Conservation (phyloP, 2,113 vertebrate genomes). For the Chiloscyllium plagiosum region DNA sequence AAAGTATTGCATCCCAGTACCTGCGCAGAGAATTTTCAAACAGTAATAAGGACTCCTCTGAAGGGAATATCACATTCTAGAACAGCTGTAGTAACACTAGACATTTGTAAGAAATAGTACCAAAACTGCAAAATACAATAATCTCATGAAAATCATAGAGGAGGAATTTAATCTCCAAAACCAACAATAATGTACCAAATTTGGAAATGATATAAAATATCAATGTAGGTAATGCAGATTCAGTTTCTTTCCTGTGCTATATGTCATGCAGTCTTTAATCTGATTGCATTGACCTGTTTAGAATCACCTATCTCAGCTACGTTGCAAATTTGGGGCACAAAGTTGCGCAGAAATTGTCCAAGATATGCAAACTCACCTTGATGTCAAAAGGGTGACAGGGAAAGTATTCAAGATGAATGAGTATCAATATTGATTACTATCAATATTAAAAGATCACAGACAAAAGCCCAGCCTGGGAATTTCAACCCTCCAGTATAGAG, state of each 20-base stretch:
- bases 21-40: neutral
- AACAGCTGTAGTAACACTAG: neutral
- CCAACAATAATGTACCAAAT: neutral
- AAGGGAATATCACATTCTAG: slow-evolving; percentile 1
- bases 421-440: no score
- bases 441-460: neutral
- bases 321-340: neutral
- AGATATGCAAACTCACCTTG: neutral
- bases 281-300: neutral
- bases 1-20: neutral
- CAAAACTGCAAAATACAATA: neutral
- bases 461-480: neutral
- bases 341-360: neutral
- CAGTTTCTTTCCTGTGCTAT: neutral
- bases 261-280: neutral
- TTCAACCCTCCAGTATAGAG: no score
- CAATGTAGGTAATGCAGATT: neutral
- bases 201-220: neutral
- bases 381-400: neutral
- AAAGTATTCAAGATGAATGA: neutral
- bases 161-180: neutral
- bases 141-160: neutral
- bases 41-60: neutral
- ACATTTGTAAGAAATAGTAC: neutral
- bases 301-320: neutral